Conservation (phyloP, 2,797 vertebrate species). For the Rachycentron canadum region DNA sequence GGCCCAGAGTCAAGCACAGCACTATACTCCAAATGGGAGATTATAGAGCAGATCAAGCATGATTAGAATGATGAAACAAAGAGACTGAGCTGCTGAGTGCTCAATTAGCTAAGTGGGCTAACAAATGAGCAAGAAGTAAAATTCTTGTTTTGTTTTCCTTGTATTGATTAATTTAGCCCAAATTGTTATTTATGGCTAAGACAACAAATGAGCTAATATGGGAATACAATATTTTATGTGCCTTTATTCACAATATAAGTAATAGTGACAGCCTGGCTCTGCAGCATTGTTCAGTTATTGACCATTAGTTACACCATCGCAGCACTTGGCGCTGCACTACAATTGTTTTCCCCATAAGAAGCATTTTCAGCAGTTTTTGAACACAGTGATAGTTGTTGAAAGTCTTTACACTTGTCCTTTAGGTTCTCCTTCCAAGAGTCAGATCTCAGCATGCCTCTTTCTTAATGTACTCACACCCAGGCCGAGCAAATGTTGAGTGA, state of each 20-base stretch:
- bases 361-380: conserved; percentile 15
- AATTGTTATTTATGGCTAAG: conserved; percentile 11
- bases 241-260: conserved; percentile 14
- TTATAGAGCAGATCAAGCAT: conserved; percentile 79
- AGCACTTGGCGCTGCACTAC: not conserved
- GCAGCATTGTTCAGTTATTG: not conserved
- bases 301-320: not conserved
- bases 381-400: conserved; percentile 21
- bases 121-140: conserved; percentile 40
- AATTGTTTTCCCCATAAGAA: not conserved
- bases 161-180: conserved; percentile 25
- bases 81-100: conserved; percentile 64
- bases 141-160: conserved; percentile 31
- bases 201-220: conserved; percentile 1
- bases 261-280: not conserved
- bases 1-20: conserved; percentile 62
- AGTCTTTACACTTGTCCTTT: conserved; percentile 67
- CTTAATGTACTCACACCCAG: conserved; percentile 76
- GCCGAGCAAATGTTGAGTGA: conserved; percentile 77
- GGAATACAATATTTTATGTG: not conserved
- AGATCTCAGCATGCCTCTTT: conserved; percentile 76
- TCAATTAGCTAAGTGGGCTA: conserved; percentile 62
- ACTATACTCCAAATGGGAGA: conserved; percentile 71
- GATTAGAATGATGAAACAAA: conserved; percentile 72
- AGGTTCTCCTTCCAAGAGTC: conserved; percentile 53